Percentiles rank a stretch among this genome's conserved stretches.
Conservation (phyloP, 2,888 invertebrate species). For the Rhopalosiphum nymphaeae region DNA sequence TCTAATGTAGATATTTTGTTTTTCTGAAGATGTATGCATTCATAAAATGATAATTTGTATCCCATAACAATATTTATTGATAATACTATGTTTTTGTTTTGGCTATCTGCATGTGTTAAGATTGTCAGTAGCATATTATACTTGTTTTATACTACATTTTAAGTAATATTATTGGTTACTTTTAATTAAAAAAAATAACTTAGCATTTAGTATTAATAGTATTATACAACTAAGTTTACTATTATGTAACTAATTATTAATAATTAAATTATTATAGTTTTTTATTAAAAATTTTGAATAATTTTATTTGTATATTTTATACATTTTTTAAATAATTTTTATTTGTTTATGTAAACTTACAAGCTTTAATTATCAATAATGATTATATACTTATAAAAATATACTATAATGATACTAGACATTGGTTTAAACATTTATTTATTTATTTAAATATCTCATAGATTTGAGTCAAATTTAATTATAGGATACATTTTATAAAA, state of each 20-base stretch:
- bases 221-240: neutral
- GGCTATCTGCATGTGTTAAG: neutral
- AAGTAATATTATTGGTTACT: neutral
- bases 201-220: too few species aligned
- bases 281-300: neutral
- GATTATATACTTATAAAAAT: neutral
- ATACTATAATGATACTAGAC: neutral
- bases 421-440: neutral
- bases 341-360: neutral
- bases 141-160: neutral
- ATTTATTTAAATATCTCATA: neutral
- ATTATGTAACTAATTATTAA: neutral
- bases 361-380: neutral
- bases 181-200: neutral
- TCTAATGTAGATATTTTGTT: neutral
- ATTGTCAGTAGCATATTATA: neutral
- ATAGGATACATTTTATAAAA: neutral
- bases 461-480: neutral
- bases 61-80: neutral
- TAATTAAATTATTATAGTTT: neutral
- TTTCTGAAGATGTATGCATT: neutral
- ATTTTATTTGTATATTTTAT: too few species aligned
- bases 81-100: neutral
- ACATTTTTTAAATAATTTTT: too few species aligned
- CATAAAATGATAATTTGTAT: neutral